phyloP scores from a whole-genome alignment of 2,113 vertebrate species.

The Callipepla squamata region DNA sequence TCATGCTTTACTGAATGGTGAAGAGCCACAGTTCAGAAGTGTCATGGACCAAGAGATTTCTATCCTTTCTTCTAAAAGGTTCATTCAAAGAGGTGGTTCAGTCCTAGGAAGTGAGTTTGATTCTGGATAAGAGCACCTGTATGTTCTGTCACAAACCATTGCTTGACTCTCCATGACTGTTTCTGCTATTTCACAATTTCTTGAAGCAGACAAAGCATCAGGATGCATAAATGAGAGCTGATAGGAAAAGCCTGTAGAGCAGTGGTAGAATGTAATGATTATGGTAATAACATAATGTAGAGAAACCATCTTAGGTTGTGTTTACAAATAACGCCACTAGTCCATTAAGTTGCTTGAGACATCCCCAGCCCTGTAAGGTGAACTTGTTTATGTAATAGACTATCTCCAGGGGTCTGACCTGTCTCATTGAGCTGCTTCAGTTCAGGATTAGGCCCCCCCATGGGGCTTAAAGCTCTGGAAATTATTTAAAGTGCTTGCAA shows the following conservation, averaged over 20 bases:
- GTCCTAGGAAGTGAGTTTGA: neutral
- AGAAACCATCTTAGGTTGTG: conserved; percentile 1
- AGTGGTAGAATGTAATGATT: conserved; percentile 30
- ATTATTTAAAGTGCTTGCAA: conserved; percentile 68
- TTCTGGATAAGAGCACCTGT: neutral
- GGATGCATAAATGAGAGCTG: neutral
- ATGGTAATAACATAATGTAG: conserved; percentile 21
- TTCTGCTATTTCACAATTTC: neutral
- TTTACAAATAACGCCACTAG: conserved; percentile 48
- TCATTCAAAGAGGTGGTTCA: neutral
- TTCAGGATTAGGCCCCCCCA: conserved; percentile 39
- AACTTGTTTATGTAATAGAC: conserved; percentile 16
- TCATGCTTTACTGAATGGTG: neutral
- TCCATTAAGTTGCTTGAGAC: neutral
- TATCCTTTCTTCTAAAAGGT: neutral
- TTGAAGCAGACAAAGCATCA: neutral
- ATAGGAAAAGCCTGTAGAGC: neutral
- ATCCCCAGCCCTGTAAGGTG: neutral
- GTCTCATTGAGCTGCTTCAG: conserved; percentile 22
- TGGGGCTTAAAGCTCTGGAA: conserved; percentile 48
- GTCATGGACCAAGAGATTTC: neutral
- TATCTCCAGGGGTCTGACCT: conserved; percentile 20
- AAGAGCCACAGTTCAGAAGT: neutral
- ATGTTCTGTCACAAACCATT: neutral
- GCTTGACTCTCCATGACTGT: neutral